These are phyloP conservation scores for Leuciscus idus DNA, from an alignment of 2,113 vertebrate genomes.

Conservation along the genomic window DNA sequence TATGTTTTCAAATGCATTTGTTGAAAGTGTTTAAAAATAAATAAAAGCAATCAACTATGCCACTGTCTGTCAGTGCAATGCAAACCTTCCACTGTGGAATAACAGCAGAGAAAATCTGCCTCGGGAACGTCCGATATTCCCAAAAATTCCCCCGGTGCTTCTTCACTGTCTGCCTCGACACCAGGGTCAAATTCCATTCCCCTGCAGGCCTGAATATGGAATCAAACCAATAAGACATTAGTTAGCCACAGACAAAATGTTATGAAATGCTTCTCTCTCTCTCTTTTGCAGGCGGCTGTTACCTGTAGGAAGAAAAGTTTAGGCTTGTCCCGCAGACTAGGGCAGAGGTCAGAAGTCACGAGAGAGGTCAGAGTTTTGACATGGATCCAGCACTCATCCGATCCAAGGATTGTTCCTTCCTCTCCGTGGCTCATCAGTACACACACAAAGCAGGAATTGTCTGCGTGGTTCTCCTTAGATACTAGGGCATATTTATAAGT, in stretches of 20 bases:
- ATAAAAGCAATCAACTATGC: not conserved
- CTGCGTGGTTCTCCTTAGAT: constrained; percentile 13
- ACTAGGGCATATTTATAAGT: not conserved
- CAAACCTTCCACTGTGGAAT: constrained; percentile 34
- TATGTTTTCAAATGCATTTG: not conserved
- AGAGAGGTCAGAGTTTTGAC: constrained; percentile 27
- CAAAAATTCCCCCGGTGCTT: not conserved
- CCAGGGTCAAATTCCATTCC: not conserved
- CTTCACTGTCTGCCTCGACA: constrained; percentile 22
- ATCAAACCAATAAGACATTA: not conserved
- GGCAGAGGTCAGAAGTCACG: constrained; percentile 31
- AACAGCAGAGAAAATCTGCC: constrained; percentile 28
- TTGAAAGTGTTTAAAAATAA: not conserved
- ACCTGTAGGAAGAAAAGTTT: constrained; percentile 41
- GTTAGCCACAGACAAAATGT: not conserved
- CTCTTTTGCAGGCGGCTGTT: not conserved
- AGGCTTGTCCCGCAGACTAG: constrained; percentile 1
- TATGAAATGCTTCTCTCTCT: not conserved
- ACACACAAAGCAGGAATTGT: constrained; percentile 38
- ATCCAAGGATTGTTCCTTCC: constrained; percentile 25
- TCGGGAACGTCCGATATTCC: constrained; percentile 22
- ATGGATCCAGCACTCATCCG: not conserved
- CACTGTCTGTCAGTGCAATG: not conserved
- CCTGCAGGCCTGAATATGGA: constrained; percentile 7
- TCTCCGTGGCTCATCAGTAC: constrained; percentile 36